Conservation (phyloP, 1,140 invertebrate genomes). For the Dreissena rostriformis region DNA sequence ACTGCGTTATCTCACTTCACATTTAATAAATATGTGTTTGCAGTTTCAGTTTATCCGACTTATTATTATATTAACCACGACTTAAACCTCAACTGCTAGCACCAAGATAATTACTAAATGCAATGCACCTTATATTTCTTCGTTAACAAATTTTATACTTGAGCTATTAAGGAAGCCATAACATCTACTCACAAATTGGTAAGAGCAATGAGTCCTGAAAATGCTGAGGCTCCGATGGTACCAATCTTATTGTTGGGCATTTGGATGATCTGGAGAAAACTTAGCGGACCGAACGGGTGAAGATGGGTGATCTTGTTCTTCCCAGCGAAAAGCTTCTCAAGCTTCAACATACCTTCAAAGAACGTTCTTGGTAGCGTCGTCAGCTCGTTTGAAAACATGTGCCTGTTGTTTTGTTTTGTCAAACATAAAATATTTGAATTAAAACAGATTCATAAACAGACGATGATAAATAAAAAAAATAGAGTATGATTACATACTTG, state of each 20-base stretch:
- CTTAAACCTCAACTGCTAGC: no score
- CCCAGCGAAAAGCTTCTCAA: constrained; percentile 3
- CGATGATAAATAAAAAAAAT: no score
- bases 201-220: constrained; percentile 10
- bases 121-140: not conserved
- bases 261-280: not conserved
- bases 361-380: constrained; percentile 5
- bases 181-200: constrained; percentile 12
- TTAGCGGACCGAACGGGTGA: not conserved
- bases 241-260: constrained; percentile 27
- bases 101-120: not conserved
- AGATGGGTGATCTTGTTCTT: constrained; percentile 29
- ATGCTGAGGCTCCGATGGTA: constrained; percentile 20
- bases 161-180: no score
- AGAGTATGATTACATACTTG: no score
- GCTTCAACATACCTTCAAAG: not conserved
- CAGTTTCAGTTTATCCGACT: no score
- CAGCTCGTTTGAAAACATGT: constrained; percentile 5
- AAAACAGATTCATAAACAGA: no score
- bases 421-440: no score
- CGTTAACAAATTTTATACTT: no score
- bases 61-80: no score
- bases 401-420: constrained; percentile 17
- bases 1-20: no score
- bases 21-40: no score